Conservation (phyloP, 2,797 vertebrate species). For the Bovichtus variegatus region DNA sequence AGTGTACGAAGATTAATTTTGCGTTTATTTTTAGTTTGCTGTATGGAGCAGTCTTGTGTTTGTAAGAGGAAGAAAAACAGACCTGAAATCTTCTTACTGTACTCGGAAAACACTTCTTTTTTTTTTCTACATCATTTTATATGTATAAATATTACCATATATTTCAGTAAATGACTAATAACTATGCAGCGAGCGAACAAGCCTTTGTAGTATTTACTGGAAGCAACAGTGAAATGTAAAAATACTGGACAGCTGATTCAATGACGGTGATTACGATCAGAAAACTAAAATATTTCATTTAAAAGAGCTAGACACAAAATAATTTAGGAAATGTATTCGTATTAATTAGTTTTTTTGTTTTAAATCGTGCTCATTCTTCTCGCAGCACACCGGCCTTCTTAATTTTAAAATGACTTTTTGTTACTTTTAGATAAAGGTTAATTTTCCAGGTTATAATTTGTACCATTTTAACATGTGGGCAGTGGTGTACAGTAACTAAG, state of each 20-base stretch:
- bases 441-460: not conserved
- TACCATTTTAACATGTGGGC: no score
- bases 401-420: not conserved
- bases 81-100: slow-evolving; percentile 9
- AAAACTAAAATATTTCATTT: no score
- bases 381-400: not conserved
- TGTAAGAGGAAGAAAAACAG: slow-evolving; percentile 17
- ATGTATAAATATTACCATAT: not conserved
- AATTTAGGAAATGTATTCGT: no score
- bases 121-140: not conserved
- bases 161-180: not conserved
- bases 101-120: not conserved
- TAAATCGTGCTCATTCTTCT: not conserved
- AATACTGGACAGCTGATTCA: no score
- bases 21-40: slow-evolving; percentile 63
- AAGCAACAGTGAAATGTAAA: no score
- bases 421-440: not conserved
- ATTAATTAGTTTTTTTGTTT: not conserved
- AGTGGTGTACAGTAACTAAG: no score
- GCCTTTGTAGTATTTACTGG: not conserved
- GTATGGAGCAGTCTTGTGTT: slow-evolving; percentile 16
- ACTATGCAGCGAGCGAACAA: no score
- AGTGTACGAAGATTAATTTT: slow-evolving; percentile 48
- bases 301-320: no score
- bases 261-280: no score